Evolutionary conservation across 2,113 vertebrate species (phyloP).

Genomic region (Gasterosteus aculeatus): DNA sequence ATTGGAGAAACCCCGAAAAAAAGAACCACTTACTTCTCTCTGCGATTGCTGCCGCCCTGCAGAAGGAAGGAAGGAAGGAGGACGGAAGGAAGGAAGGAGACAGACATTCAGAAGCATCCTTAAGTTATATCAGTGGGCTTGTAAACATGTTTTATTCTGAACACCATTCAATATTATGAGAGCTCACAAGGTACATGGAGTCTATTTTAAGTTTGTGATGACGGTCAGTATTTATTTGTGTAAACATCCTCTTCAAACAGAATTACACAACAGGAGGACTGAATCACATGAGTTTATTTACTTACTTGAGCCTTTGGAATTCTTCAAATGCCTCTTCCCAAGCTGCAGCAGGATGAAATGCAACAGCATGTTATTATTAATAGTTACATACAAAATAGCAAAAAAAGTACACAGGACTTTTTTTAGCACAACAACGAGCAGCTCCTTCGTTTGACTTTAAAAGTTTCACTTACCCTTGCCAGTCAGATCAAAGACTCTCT

Average conservation of each 20-base stretch:
- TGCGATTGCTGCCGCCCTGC: conserved; percentile 93
- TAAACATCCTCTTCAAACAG: conserved; percentile 52
- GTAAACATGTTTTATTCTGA: conserved; percentile 23
- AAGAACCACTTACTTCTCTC: conserved; percentile 93
- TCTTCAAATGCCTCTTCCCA: conserved; percentile 95
- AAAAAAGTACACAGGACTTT: not conserved
- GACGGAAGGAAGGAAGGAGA: conserved; percentile 64
- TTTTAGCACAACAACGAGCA: not conserved
- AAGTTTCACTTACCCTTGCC: conserved; percentile 86
- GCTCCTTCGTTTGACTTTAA: conserved; percentile 20
- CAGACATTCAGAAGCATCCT: conserved; percentile 59
- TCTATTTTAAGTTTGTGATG: conserved; percentile 47
- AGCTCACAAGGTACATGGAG: conserved; percentile 3
- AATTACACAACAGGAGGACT: conserved; percentile 28
- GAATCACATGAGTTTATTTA: conserved; percentile 56
- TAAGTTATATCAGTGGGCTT: conserved; percentile 44
- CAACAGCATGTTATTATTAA: not conserved
- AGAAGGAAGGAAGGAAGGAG: conserved; percentile 58
- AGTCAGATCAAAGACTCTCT: conserved; percentile 88
- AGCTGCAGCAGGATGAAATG: conserved; percentile 77
- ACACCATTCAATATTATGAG: conserved; percentile 64
- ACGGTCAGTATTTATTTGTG: conserved; percentile 36
- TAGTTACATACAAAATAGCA: not conserved
- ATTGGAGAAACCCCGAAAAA: conserved; percentile 34
- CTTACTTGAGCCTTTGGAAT: conserved; percentile 99